phyloP scores from a whole-genome alignment of 2,113 vertebrate genomes.

The Lampris megalopsis region DNA sequence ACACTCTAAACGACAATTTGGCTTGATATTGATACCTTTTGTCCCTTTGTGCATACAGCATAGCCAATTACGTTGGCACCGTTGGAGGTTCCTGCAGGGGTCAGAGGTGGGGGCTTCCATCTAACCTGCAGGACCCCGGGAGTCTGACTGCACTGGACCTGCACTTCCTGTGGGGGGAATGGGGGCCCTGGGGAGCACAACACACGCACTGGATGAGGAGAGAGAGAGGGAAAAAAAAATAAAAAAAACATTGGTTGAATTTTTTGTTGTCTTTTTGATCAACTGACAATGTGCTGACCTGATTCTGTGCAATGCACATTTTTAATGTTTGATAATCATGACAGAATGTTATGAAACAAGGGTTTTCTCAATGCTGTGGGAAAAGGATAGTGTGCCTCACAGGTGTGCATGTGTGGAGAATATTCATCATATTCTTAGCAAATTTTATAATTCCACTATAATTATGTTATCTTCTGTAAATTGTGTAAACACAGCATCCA shows the following conservation, averaged over 20 bases:
- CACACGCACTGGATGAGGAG: slow-evolving; percentile 40
- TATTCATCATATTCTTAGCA: too few species aligned
- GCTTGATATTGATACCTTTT: slow-evolving; percentile 86
- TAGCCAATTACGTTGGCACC: slow-evolving; percentile 94
- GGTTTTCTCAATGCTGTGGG: background rate
- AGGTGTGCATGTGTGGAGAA: too few species aligned
- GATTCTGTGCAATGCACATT: slow-evolving; percentile 33
- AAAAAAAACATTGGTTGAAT: slow-evolving; percentile 12
- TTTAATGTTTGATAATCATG: slow-evolving; percentile 20
- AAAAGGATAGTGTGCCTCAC: background rate
- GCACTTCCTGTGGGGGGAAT: slow-evolving; percentile 91
- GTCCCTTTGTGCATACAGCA: slow-evolving; percentile 92
- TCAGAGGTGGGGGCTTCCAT: slow-evolving; percentile 91
- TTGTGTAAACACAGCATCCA: too few species aligned
- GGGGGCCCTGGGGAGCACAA: slow-evolving; percentile 87
- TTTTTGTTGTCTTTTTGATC: slow-evolving; percentile 25
- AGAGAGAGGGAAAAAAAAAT: slow-evolving; percentile 20
- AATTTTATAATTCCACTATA: too few species aligned
- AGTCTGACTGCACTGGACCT: slow-evolving; percentile 85
- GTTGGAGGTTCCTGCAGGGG: slow-evolving; percentile 91
- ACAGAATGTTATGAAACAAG: slow-evolving; percentile 13
- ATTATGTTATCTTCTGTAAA: too few species aligned
- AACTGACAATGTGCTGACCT: slow-evolving; percentile 22
- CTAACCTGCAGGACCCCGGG: slow-evolving; percentile 88
- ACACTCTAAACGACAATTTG: background rate